phyloP scores from a whole-genome alignment of 2,888 invertebrate species.

The Rhingia campestris region DNA sequence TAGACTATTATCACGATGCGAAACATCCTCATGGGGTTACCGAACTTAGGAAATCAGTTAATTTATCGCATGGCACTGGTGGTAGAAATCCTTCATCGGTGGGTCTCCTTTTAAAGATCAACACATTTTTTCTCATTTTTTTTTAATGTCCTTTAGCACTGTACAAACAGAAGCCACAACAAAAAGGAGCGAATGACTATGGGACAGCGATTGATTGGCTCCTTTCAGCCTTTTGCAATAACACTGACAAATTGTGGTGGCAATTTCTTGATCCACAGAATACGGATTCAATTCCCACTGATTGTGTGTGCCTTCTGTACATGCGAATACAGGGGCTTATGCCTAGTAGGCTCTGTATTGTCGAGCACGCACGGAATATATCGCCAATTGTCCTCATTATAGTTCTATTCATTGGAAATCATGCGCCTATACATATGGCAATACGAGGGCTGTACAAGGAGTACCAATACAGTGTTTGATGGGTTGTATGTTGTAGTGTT shows the following conservation, averaged over 20 bases:
- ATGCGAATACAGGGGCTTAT: slow-evolving; percentile 5
- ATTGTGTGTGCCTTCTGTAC: slow-evolving; percentile 53
- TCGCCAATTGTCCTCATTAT: slow-evolving; percentile 76
- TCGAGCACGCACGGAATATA: slow-evolving; percentile 73
- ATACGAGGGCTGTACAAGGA: slow-evolving; percentile 9
- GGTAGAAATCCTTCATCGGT: slow-evolving; percentile 1
- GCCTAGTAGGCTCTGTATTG: slow-evolving; percentile 59
- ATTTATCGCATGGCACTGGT: slow-evolving; percentile 25
- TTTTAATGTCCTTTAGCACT: neutral
- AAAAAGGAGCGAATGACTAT: slow-evolving; percentile 33
- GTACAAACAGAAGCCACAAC: slow-evolving; percentile 35
- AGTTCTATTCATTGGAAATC: slow-evolving; percentile 74
- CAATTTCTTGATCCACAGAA: slow-evolving; percentile 73
- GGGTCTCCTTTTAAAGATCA: slow-evolving; percentile 45
- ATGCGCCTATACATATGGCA: slow-evolving; percentile 38
- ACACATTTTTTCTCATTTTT: slow-evolving; percentile 11
- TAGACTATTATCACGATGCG: neutral
- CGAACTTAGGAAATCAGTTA: slow-evolving; percentile 49
- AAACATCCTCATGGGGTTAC: slow-evolving; percentile 55
- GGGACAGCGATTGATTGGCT: slow-evolving; percentile 64
- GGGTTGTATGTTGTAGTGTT: slow-evolving; percentile 21
- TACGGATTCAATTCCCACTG: slow-evolving; percentile 71
- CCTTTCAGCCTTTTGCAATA: slow-evolving; percentile 63
- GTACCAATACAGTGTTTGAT: slow-evolving; percentile 1
- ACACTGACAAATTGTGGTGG: slow-evolving; percentile 71